Conservation (phyloP, 2,797 vertebrate species). For the Acrocephalus scirpaceus region DNA sequence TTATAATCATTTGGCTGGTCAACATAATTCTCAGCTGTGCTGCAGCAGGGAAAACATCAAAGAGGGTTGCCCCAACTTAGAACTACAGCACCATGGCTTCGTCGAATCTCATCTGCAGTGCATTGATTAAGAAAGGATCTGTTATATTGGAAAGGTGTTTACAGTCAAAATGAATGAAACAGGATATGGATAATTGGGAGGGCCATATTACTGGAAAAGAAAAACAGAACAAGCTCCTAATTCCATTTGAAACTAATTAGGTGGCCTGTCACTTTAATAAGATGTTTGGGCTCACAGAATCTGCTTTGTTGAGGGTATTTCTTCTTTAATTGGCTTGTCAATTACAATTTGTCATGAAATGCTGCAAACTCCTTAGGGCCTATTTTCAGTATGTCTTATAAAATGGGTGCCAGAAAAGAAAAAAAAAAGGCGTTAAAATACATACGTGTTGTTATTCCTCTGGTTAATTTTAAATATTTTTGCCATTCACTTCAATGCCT, state of each 20-base stretch:
- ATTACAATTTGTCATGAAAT: constrained; percentile 47
- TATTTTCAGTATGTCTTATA: constrained; percentile 27
- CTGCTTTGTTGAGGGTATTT: constrained; percentile 5
- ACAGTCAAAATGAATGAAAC: constrained; percentile 24
- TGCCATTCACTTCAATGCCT: neutral
- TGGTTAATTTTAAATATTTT: neutral
- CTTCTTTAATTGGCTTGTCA: constrained; percentile 60
- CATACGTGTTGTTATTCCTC: neutral
- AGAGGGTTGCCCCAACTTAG: neutral
- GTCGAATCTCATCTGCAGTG: neutral
- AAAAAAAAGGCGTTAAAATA: neutral
- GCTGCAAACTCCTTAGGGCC: constrained; percentile 16
- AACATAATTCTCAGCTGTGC: neutral
- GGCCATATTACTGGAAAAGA: constrained; percentile 5
- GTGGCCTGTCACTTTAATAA: constrained; percentile 29
- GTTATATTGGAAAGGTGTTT: constrained; percentile 34
- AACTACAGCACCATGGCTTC: neutral
- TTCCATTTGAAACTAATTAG: constrained; percentile 48
- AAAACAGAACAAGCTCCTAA: neutral
- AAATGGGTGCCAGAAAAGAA: neutral
- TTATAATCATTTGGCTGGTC: neutral
- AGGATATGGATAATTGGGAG: constrained; percentile 33
- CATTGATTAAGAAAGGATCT: neutral
- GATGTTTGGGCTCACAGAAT: constrained; percentile 25
- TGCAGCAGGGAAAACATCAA: neutral